Conservation (phyloP, 2,888 invertebrate genomes). For the Trisateles emortualis region DNA sequence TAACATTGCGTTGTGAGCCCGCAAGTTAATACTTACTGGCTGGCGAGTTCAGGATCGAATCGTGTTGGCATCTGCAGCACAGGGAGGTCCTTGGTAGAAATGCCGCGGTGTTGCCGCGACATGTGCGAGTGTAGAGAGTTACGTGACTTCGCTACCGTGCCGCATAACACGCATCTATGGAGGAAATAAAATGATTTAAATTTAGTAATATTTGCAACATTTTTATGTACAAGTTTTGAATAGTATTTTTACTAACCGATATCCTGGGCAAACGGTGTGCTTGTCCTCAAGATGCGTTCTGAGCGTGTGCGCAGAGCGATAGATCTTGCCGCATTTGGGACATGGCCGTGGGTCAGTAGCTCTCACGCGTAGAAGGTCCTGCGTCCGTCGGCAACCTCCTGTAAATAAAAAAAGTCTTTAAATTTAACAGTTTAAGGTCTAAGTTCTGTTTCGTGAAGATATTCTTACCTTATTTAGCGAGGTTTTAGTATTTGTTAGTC, state of each 20-base stretch:
- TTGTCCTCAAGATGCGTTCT: constrained; percentile 97
- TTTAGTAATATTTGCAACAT: neutral
- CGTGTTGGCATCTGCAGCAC: constrained; percentile 97
- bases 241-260: constrained; percentile 76
- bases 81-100: constrained; percentile 96
- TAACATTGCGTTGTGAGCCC: neutral
- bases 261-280: constrained; percentile 97
- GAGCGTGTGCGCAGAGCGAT: constrained; percentile 96
- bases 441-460: constrained; percentile 15
- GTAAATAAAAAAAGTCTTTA: constrained; percentile 34
- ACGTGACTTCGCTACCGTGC: constrained; percentile 96
- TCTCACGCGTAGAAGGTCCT: constrained; percentile 94
- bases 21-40: constrained; percentile 82
- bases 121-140: constrained; percentile 97
- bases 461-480: constrained; percentile 47
- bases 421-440: neutral
- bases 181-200: neutral
- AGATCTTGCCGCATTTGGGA: constrained; percentile 97
- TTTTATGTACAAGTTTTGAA: neutral
- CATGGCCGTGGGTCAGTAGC: constrained; percentile 97
- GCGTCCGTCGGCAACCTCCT: constrained; percentile 91
- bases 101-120: constrained; percentile 97
- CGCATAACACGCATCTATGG: constrained; percentile 93
- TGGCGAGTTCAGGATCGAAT: constrained; percentile 96
- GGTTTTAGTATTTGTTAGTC: constrained; percentile 37